A percentile compares a stretch with the other conserved stretches of the same genome.
phyloP scores from a whole-genome alignment of 1,140 invertebrate species.

The Drosophila pseudoobscura region DNA sequence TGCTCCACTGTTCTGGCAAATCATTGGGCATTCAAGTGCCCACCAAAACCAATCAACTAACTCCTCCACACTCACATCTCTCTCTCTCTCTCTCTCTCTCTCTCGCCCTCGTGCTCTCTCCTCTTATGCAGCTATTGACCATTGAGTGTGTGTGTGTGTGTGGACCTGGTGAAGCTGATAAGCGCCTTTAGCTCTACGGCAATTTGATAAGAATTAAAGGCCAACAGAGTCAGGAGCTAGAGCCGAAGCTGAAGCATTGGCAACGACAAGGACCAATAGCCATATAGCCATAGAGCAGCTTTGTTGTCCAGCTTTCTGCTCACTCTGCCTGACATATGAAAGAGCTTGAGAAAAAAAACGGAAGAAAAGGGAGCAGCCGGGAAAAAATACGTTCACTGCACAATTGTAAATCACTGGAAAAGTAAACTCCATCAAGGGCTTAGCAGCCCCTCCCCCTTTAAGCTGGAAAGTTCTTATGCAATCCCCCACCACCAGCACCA shows the following conservation, averaged over 20 bases:
- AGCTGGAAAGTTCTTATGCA: constrained; percentile 35
- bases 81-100: background rate
- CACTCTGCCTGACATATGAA: constrained; percentile 42
- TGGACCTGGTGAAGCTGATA: constrained; percentile 54
- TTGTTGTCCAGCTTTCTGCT: constrained; percentile 24
- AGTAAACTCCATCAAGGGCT: constrained; percentile 60
- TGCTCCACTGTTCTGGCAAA: constrained; percentile 52
- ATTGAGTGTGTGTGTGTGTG: constrained; percentile 9
- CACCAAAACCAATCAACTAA: constrained; percentile 23
- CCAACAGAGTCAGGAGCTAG: constrained; percentile 16
- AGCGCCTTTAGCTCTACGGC: constrained; percentile 58
- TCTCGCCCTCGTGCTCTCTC: too few relatives aligned
- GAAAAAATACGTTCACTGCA: constrained; percentile 37
- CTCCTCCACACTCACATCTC: constrained; percentile 1
- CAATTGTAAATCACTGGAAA: constrained; percentile 60
- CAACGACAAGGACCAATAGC: constrained; percentile 28
- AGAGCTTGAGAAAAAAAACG: constrained; percentile 14
- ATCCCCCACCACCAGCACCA: constrained; percentile 10
- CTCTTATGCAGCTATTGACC: constrained; percentile 25
- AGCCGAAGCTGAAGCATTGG: constrained; percentile 18
- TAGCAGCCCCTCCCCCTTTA: constrained; percentile 15
- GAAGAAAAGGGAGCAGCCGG: background rate
- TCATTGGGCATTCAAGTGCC: constrained; percentile 55
- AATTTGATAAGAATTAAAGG: constrained; percentile 68
- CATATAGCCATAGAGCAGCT: constrained; percentile 20